Evolutionary conservation across 2,797 vertebrate genomes (phyloP).

Genomic region (Pipistrellus pygmaeus): DNA sequence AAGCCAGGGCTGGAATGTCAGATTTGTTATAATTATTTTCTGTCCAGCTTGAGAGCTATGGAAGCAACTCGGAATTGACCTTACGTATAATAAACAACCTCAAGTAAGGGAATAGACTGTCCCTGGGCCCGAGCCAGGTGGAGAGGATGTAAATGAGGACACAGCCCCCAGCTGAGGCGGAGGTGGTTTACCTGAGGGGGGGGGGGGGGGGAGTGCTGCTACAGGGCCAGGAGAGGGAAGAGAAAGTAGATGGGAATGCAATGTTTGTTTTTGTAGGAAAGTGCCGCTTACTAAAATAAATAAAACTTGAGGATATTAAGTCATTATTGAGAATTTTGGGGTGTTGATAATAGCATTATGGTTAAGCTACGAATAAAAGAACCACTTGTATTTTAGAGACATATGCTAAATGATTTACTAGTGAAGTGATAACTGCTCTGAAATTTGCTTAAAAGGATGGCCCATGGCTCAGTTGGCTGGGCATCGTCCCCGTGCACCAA

Average conservation of each 20-base stretch:
- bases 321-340: not conserved
- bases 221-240: not conserved
- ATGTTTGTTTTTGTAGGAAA: not conserved
- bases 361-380: not conserved
- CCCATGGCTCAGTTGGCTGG: no score
- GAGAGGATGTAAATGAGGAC: not conserved
- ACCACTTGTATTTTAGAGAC: not conserved
- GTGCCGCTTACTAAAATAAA: not conserved
- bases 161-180: rapidly evolving
- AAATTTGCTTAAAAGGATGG: not conserved
- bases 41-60: constrained; percentile 3
- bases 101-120: not conserved
- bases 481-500: no score
- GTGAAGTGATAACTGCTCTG: not conserved
- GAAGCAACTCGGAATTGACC: not conserved
- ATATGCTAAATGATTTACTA: not conserved
- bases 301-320: not conserved
- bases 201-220: no score
- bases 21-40: constrained; percentile 46
- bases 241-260: not conserved
- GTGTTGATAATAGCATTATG: not conserved
- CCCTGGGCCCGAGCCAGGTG: not conserved
- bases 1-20: constrained; percentile 50
- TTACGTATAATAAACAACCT: constrained; percentile 28
- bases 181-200: not conserved